phyloP scores from a whole-genome alignment of 1,140 invertebrate genomes.

The Drosophila nebulosa region DNA sequence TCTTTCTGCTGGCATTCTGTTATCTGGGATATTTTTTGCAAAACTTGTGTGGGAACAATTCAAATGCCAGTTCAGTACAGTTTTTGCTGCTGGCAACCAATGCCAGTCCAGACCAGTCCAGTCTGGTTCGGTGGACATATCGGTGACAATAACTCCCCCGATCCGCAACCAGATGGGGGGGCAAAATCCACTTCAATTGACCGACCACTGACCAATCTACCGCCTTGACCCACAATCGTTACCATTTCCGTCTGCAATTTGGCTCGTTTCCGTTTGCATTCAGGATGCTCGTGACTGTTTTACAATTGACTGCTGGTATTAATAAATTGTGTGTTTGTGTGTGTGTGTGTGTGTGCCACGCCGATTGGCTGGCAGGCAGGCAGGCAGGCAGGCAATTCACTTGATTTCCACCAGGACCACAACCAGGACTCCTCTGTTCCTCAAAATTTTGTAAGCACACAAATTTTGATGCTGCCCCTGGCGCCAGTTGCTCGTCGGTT shows the following conservation, averaged over 20 bases:
- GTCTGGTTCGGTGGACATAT: too few species aligned
- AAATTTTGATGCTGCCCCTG: slow-evolving; percentile 53
- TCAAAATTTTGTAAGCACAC: background rate
- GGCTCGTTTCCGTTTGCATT: slow-evolving; percentile 59
- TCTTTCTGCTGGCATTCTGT: background rate
- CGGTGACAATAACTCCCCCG: background rate
- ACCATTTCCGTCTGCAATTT: slow-evolving; percentile 56
- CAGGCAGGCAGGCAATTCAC: slow-evolving; percentile 31
- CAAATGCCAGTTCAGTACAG: background rate
- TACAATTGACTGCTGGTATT: slow-evolving; percentile 46
- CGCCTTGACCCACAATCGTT: slow-evolving; percentile 12
- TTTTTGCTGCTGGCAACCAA: slow-evolving; percentile 1
- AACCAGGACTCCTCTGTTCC: background rate
- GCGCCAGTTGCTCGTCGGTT: slow-evolving; percentile 27
- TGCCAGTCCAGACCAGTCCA: background rate
- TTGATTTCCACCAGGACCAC: slow-evolving; percentile 67
- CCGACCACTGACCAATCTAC: background rate
- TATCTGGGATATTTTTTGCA: background rate
- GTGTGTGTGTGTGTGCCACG: slow-evolving; percentile 9
- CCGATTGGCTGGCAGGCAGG: slow-evolving; percentile 2
- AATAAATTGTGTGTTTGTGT: slow-evolving; percentile 44
- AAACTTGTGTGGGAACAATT: background rate
- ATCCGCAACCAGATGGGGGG: background rate
- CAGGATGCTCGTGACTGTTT: slow-evolving; percentile 45
- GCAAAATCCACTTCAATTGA: slow-evolving; percentile 10